Evolutionary conservation across 1,140 invertebrate genomes (phyloP).

Genomic region (Drosophila pseudoananassae): DNA sequence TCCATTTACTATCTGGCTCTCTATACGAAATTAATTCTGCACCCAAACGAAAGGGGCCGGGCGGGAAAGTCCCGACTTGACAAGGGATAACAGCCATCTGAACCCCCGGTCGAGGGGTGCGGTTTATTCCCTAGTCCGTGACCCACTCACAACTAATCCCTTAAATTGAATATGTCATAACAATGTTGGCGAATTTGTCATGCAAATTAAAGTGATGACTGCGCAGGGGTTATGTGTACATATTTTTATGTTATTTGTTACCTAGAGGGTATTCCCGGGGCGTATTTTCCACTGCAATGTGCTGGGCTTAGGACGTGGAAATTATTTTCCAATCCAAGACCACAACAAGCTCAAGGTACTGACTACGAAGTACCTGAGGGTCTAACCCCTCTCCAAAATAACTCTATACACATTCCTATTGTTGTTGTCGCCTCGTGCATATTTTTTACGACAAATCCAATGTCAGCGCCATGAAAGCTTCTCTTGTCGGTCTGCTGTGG

Average conservation of each 20-base stretch:
- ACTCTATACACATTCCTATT: constrained; percentile 15
- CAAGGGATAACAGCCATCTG: constrained; percentile 44
- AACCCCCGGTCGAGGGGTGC: neutral
- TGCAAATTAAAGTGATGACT: constrained; percentile 81
- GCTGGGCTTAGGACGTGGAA: neutral
- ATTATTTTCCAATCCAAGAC: neutral
- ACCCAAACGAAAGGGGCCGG: constrained; percentile 1
- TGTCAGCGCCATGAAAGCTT: constrained; percentile 73
- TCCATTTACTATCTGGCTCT: constrained; percentile 25
- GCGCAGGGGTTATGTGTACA: constrained; percentile 44
- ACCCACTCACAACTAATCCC: constrained; percentile 68
- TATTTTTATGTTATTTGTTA: constrained; percentile 23
- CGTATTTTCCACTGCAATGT: neutral
- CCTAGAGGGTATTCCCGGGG: constrained; percentile 23
- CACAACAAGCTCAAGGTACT: neutral
- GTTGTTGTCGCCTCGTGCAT: constrained; percentile 37
- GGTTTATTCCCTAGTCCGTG: constrained; percentile 11
- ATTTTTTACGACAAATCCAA: constrained; percentile 76
- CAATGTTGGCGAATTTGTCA: constrained; percentile 80
- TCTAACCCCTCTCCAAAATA: constrained; percentile 18
- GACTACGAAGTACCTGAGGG: constrained; percentile 4
- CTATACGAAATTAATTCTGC: constrained; percentile 21
- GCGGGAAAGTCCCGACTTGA: constrained; percentile 14
- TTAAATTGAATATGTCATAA: constrained; percentile 83
- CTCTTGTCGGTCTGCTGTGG: constrained; percentile 49